phyloP scores from a whole-genome alignment of 1,140 invertebrate genomes.

The Chironomus tepperi region DNA sequence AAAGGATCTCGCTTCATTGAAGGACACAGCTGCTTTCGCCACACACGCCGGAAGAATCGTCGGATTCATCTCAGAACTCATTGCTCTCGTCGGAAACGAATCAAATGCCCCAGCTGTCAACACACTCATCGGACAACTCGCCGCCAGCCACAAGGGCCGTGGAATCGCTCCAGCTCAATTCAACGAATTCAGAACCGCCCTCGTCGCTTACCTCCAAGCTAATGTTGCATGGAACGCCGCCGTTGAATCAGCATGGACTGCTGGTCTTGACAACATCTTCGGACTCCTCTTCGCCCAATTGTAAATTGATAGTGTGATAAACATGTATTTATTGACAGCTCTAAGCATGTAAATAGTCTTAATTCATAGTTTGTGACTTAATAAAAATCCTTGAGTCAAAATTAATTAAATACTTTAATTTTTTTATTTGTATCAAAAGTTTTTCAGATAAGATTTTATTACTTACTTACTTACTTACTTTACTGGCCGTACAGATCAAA shows the following conservation, averaged over 20 bases:
- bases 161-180: neutral
- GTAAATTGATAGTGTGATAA: too few species aligned
- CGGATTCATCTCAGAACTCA: neutral
- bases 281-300: neutral
- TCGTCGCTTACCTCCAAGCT: neutral
- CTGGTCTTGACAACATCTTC: neutral
- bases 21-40: too few species aligned
- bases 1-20: too few species aligned
- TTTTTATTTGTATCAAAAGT: too few species aligned
- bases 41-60: neutral
- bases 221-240: neutral
- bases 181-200: neutral
- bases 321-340: too few species aligned
- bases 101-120: neutral
- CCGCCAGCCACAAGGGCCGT: neutral
- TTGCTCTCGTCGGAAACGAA: neutral
- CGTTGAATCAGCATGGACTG: neutral
- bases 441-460: too few species aligned
- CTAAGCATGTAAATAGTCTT: too few species aligned
- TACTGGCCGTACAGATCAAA: too few species aligned
- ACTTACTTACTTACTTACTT: too few species aligned
- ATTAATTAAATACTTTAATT: too few species aligned
- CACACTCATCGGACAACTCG: neutral
- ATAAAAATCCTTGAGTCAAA: too few species aligned
- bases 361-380: too few species aligned